Conservation (phyloP, 2,888 invertebrate species). For the Scaptomyza parva region DNA sequence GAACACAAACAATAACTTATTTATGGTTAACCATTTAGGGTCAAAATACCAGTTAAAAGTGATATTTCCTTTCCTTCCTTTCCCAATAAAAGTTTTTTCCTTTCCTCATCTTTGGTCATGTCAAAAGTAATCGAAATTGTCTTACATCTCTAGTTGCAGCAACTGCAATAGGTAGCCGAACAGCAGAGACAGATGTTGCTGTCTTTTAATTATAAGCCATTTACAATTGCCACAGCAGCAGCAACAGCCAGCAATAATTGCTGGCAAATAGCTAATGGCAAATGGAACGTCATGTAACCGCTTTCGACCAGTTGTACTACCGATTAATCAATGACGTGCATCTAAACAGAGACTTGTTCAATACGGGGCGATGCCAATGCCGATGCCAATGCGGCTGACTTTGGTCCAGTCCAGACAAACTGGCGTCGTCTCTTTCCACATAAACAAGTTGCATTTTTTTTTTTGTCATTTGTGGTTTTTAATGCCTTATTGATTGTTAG, state of each 20-base stretch:
- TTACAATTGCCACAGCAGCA: constrained; percentile 55
- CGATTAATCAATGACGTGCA: constrained; percentile 48
- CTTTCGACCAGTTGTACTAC: constrained; percentile 21
- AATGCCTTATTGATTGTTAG: constrained; percentile 1
- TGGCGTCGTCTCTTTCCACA: constrained; percentile 35
- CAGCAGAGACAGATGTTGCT: constrained; percentile 30
- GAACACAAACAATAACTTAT: background rate
- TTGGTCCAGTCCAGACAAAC: constrained; percentile 35
- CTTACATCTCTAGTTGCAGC: constrained; percentile 19
- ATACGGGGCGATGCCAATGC: too few species aligned
- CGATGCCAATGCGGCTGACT: background rate
- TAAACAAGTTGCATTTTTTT: background rate
- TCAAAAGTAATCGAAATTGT: background rate
- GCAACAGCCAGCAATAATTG: constrained; percentile 50
- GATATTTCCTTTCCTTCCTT: too few species aligned
- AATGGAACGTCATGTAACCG: constrained; percentile 54
- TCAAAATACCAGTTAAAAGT: too few species aligned
- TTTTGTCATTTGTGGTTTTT: constrained; percentile 16
- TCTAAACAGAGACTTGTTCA: constrained; percentile 1
- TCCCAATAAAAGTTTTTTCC: background rate
- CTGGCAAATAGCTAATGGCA: constrained; percentile 39
- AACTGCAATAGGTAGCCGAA: constrained; percentile 2
- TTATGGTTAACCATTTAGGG: too few species aligned
- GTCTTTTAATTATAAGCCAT: constrained; percentile 50
- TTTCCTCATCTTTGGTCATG: background rate